phyloP scores from a whole-genome alignment of 1,140 invertebrate genomes.

The Periplaneta americana region DNA sequence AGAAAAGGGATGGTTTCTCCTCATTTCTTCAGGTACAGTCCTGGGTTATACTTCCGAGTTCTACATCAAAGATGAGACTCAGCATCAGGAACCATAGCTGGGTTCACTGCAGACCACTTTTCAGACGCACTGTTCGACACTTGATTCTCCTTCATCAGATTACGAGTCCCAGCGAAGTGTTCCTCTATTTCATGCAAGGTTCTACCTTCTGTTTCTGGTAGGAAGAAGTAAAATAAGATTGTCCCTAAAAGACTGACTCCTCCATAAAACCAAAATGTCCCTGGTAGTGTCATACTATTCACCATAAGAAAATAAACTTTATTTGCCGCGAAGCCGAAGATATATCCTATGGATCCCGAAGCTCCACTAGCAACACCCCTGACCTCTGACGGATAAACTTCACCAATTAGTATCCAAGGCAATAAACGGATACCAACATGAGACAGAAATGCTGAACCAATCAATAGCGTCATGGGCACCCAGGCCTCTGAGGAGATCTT shows the following conservation, averaged over 20 bases:
- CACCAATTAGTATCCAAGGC: constrained; percentile 72
- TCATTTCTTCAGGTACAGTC: no score
- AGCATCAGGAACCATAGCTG: constrained; percentile 31
- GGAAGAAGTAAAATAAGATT: constrained; percentile 45
- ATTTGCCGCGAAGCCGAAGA: constrained; percentile 65
- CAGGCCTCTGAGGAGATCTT: constrained; percentile 45
- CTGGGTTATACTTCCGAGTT: no score
- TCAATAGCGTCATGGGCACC: constrained; percentile 59
- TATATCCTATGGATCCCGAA: constrained; percentile 61
- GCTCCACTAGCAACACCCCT: constrained; percentile 60
- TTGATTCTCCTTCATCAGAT: constrained; percentile 31
- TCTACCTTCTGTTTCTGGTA: constrained; percentile 82
- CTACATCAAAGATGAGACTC: constrained; percentile 35
- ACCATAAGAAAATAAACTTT: constrained; percentile 64
- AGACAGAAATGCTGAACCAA: constrained; percentile 58
- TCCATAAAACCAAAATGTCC: constrained; percentile 62
- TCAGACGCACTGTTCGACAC: constrained; percentile 24
- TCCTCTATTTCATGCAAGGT: constrained; percentile 65
- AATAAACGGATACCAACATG: constrained; percentile 62
- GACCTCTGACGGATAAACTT: constrained; percentile 58
- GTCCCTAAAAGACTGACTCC: constrained; percentile 58
- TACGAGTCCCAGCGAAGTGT: constrained; percentile 56
- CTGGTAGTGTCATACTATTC: constrained; percentile 50
- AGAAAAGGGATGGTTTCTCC: no score
- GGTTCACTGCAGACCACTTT: constrained; percentile 38